Evolutionary conservation across 2,888 invertebrate genomes (phyloP), one percentile per base, ranked within the genome.

Genomic region (Rugalucina vietnamica): DNA sequence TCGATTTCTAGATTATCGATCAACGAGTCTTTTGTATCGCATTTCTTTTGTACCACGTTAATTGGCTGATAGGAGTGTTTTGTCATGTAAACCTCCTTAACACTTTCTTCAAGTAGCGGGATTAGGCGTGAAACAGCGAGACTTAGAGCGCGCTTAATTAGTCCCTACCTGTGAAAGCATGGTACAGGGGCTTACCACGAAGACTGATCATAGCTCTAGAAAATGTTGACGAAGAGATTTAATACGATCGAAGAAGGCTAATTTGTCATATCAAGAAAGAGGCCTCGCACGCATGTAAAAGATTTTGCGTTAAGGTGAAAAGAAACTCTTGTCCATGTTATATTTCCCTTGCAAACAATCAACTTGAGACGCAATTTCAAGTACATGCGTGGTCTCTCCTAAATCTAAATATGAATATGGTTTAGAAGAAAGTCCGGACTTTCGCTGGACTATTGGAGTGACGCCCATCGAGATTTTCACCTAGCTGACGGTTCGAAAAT

Each of bases 221-320:
- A n/a, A 39, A 24, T 70, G 57, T 71, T 72, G 29, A 70, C 75
- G 75, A 54, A 65, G 65, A 65, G 65, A 32, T 65, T 34, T 65
- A 65, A 29, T 70, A 57, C 75, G 79, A 82, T 82, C 79, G 82
- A 82, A 82, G 73, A 71, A 69, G 49, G 69, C 75, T 74, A 75
- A 76, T 77, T 73, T 77, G 73, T 73, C 77, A 72, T 37, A 71
- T 49, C 72, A 82, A 82, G 81, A 76, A 57, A 77, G 49, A 43
- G 57, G 32, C 34, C 65, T 65, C 32, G 65, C 65, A 65, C 65
- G 65, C 65, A 65, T 65, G 65, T 34, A 65, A 65, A 32, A 24
- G 65, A 34, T 34, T 65, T 65, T 65, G n/a, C n/a, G n/a, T n/a
- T n/a, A n/a, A n/a, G n/a, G n/a, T n/a, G n/a, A n/a, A n/a, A n/a